Evolutionary conservation across 2,888 invertebrate species (phyloP), one percentile per base, ranked within the genome.

Genomic region (Drosophila anomelani): DNA sequence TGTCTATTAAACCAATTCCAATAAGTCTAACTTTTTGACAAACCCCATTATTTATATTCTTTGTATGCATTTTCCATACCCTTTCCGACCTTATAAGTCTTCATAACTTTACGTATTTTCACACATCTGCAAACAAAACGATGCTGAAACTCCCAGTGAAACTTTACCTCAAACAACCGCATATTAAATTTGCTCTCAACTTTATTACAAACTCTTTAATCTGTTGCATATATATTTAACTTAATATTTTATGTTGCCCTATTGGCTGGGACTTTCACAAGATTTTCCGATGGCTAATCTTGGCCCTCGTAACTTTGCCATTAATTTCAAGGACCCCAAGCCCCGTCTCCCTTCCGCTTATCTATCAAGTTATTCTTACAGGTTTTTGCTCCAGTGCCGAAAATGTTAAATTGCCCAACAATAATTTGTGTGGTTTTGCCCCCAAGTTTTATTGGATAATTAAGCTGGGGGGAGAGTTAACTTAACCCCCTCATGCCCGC

Each of bases 401-500:
- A 66, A 56, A 59, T 55, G 46, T 62, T 70, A 71, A 70, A 46
- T 63, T 54, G 60, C 56, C 54, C 47, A 39, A 70, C 54, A 67
- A 81, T 79, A 71, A 87, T 81, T 73, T 77, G 67, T 76, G 76
- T 74, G 86, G 77, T 72, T 80, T 77, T 61, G 55, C 53, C 56
- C 39, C 64, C 60, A 80, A 76, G 71, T 84, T 88, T 88, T 80
- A 85, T 88, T 87, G 76, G 76, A 85, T 87, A 85, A 80, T 71
- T 74, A 71, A 61, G 74, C 9, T 49, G 54, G 23, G 49, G 41
- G 39, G 47, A 10, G 17, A 63, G 63, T 47, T 34, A 34, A 34
- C 59, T 47, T 34, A 12, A 38, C 66, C 46, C 46, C 46, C 32
- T 20, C 46, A 15, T 5, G 32, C 39, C 46, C 34, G 34, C 32